These are phyloP conservation scores for Empidonax traillii DNA, from an alignment of 2,113 vertebrate genomes.

Conservation along the genomic window DNA sequence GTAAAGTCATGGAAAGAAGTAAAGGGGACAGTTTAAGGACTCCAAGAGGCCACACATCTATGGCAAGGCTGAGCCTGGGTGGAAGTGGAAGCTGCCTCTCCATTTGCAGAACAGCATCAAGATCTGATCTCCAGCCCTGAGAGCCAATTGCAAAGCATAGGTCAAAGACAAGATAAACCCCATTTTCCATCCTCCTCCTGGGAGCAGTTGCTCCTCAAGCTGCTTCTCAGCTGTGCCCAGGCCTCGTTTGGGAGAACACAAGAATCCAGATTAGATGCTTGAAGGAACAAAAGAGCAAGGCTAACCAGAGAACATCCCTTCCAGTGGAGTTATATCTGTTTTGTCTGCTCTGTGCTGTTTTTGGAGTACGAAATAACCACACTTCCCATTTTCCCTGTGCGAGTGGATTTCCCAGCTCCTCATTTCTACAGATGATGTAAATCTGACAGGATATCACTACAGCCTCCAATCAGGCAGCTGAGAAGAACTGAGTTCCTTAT, in stretches of 20 bases:
- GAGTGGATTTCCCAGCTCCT: background rate
- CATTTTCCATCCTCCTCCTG: rapidly evolving
- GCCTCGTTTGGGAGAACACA: background rate
- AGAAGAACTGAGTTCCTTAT: background rate
- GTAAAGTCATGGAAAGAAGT: background rate
- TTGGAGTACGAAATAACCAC: background rate
- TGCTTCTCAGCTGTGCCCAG: background rate
- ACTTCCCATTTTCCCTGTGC: rapidly evolving
- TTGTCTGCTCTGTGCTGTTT: background rate
- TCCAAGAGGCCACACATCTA: background rate
- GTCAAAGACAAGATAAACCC: background rate
- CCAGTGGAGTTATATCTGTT: background rate
- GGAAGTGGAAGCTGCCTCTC: background rate
- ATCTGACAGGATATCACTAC: background rate
- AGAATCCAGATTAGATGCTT: background rate
- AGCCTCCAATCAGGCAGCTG: background rate
- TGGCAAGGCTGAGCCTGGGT: background rate
- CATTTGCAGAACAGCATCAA: background rate
- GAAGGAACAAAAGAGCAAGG: background rate
- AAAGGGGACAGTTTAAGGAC: background rate
- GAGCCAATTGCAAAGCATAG: background rate
- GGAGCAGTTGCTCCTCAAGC: background rate
- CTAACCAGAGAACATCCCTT: background rate
- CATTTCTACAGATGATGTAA: background rate
- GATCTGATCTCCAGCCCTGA: background rate